phyloP scores from a whole-genome alignment of 2,113 vertebrate species.

The Tupaia chinensis region DNA sequence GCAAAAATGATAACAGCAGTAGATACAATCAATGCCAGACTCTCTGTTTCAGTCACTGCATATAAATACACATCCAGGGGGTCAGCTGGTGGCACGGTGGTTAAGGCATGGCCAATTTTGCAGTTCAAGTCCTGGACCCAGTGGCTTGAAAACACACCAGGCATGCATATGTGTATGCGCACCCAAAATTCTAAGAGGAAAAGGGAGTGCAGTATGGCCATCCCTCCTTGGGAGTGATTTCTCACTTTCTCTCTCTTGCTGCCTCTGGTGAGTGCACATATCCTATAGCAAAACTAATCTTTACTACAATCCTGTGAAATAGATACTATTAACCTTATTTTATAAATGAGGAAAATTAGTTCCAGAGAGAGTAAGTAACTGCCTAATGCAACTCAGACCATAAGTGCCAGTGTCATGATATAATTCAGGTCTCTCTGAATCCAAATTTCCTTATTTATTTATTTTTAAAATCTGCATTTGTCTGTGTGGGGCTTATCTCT shows the following conservation, averaged over 20 bases:
- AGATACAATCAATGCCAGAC: neutral
- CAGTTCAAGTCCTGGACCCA: too few relatives aligned
- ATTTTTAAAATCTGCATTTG: neutral
- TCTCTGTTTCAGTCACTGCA: neutral
- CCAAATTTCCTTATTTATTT: neutral
- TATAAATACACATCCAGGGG: neutral
- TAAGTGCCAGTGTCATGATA: neutral
- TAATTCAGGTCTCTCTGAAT: neutral
- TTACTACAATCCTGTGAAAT: conserved; percentile 19
- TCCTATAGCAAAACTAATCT: neutral
- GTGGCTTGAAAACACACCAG: too few relatives aligned
- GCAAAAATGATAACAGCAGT: neutral
- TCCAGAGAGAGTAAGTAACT: neutral
- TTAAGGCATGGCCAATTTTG: too few relatives aligned
- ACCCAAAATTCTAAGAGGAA: too few relatives aligned
- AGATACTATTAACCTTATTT: conserved; percentile 18
- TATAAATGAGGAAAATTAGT: conserved; percentile 30
- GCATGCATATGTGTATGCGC: too few relatives aligned
- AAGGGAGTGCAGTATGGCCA: too few relatives aligned
- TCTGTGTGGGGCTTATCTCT: neutral
- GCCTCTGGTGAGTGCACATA: too few relatives aligned
- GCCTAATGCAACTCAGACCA: neutral
- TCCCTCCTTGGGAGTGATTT: too few relatives aligned
- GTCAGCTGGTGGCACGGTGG: too few relatives aligned
- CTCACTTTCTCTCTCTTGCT: too few relatives aligned